Evolutionary conservation across 2,888 invertebrate species (phyloP).

Genomic region (Eristalis intricaria): DNA sequence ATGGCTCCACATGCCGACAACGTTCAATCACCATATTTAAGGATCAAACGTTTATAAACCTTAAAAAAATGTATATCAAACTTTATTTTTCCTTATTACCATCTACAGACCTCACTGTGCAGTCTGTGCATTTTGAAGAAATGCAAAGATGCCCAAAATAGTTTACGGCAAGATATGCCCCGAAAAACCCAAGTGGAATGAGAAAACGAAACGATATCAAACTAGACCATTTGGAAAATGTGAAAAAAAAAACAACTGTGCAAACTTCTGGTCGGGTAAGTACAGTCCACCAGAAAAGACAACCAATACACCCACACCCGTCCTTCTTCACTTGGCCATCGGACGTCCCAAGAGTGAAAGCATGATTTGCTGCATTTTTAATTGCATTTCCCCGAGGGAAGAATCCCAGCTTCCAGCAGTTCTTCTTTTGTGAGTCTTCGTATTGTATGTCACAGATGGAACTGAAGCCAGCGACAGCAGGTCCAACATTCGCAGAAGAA

Average conservation of each 20-base stretch:
- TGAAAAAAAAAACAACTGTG: slow-evolving; percentile 22
- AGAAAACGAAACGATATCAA: slow-evolving; percentile 17
- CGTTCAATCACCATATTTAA: too few species aligned
- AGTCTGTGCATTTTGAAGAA: slow-evolving; percentile 6
- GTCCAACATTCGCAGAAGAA: slow-evolving; percentile 15
- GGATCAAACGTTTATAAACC: too few species aligned
- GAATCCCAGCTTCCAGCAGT: slow-evolving; percentile 20
- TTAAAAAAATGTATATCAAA: too few species aligned
- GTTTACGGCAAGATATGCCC: slow-evolving; percentile 34
- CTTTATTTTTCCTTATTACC: too few species aligned
- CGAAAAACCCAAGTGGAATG: slow-evolving; percentile 12
- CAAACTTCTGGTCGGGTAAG: slow-evolving; percentile 57
- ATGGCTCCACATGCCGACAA: too few species aligned
- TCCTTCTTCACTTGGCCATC: slow-evolving; percentile 1
- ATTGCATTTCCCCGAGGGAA: slow-evolving; percentile 61
- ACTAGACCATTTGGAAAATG: slow-evolving; percentile 56
- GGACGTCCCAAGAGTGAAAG: slow-evolving; percentile 33
- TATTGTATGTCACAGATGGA: slow-evolving; percentile 60
- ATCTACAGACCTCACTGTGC: slow-evolving; percentile 11
- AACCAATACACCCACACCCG: slow-evolving; percentile 4
- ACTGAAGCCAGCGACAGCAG: slow-evolving; percentile 42
- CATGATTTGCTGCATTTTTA: slow-evolving; percentile 70
- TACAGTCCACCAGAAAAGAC: not conserved
- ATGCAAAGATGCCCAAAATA: slow-evolving; percentile 45
- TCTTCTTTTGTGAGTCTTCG: slow-evolving; percentile 1